Base-by-base conservation (phyloP, 2,797 vertebrate genomes). In the Esox masquinongy region DNA sequence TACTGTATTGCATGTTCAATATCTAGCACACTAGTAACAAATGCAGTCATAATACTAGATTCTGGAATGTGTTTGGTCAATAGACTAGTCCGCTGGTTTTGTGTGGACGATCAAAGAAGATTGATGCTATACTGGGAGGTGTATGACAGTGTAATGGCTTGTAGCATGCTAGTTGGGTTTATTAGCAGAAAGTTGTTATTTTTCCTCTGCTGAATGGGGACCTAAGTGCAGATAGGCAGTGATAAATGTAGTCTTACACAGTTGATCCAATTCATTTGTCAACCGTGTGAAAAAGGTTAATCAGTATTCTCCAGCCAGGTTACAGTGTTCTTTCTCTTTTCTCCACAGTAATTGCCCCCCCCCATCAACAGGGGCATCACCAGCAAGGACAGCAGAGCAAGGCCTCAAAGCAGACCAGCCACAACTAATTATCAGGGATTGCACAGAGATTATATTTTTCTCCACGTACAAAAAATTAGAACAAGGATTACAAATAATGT, bases 261-360 rank as follows among this genome's bases (percentile, higher is more conserved):
- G 80, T 87, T 90, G 89, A 85, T 87, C 87, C 87, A 88, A 63
- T 92, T 93, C 93, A 89, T 94, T 94, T 94, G 90, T 93, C 93
- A 88, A 79, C 74, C 81, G 90, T 81, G 74, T 84, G 79, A 79
- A 83, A 93, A 90, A 90, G 92, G 92, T 94, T 94, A 94, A 94
- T 92, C 92, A 92, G 89, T 88, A 75, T 89, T 89, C 59, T 12
- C 87, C 85, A 88, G 79, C 85, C 89, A 88, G 88, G 84, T 88
- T 90, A 85, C 79, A 77, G 82, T 82, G 72, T 66, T 68, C 67
- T 36, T 59, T 69, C 63, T 24, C 63, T 17, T 51, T 31, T 39
- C 73, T 61, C 61, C 34, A 43, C 69, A 73, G 86, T 91, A 93
- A 93, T 94, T 94, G 91, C 85, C 83, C 84, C 69, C 49, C 83